These are phyloP conservation scores for Rissa tridactyla DNA, from an alignment of 2,113 vertebrate species.

Conservation along the genomic window DNA sequence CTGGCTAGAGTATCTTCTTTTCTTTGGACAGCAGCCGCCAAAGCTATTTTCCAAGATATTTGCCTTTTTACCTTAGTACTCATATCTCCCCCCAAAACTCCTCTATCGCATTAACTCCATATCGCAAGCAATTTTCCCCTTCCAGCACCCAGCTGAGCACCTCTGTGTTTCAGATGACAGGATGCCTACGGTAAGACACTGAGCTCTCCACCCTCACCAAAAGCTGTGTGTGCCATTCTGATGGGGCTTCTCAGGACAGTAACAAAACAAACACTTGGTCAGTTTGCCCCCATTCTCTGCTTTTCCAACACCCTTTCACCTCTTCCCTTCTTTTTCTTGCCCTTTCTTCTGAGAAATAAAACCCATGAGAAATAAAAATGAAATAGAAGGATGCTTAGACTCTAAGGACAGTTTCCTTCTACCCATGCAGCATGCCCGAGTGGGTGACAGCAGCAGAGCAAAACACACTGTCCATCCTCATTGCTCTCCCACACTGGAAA, in stretches of 20 bases:
- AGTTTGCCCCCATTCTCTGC: neutral
- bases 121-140: neutral
- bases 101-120: neutral
- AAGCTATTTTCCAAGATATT: neutral
- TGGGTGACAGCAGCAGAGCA: neutral
- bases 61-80: neutral
- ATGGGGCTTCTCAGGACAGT: neutral
- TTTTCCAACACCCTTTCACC: neutral
- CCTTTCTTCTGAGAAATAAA: neutral
- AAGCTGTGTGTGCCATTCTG: neutral
- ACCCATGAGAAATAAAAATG: neutral
- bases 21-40: neutral
- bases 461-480: neutral
- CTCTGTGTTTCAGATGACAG: neutral
- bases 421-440: neutral
- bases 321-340: neutral
- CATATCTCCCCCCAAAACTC: neutral
- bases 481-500: neutral
- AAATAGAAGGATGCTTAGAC: neutral
- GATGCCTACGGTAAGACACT: fast-evolving
- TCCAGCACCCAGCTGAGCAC: neutral
- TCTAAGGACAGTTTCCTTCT: neutral
- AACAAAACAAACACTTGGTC: neutral
- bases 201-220: neutral
- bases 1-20: neutral